These are phyloP conservation scores for Macropodus opercularis DNA, from an alignment of 2,797 vertebrate genomes.

Conservation along the genomic window DNA sequence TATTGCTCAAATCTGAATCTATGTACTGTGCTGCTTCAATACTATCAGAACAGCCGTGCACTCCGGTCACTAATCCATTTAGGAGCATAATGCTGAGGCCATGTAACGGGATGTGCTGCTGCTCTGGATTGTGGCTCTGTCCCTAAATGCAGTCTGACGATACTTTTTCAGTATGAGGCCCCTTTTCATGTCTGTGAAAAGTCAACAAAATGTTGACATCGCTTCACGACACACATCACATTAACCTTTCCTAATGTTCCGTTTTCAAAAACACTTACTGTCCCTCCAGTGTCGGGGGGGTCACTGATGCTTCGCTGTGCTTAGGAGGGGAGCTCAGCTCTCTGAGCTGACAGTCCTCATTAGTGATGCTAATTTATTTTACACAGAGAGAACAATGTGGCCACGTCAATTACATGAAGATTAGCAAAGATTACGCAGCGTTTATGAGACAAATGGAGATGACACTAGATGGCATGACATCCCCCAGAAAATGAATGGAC, in stretches of 20 bases:
- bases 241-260: constrained; percentile 73
- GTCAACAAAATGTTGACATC: constrained; percentile 57
- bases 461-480: constrained; percentile 39
- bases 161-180: constrained; percentile 42
- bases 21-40: constrained; percentile 49
- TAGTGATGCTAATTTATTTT: constrained; percentile 68
- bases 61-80: constrained; percentile 75
- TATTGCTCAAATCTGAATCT: constrained; percentile 24
- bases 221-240: constrained; percentile 72
- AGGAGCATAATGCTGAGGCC: constrained; percentile 65
- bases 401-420: constrained; percentile 63
- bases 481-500: constrained; percentile 39
- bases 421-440: constrained; percentile 62
- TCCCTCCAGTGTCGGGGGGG: constrained; percentile 57
- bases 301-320: constrained; percentile 53
- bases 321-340: constrained; percentile 25
- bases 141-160: constrained; percentile 33
- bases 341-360: constrained; percentile 67
- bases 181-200: constrained; percentile 64
- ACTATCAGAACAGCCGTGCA: constrained; percentile 64
- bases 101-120: constrained; percentile 71
- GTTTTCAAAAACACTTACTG: constrained; percentile 33
- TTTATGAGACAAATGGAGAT: constrained; percentile 51
- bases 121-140: constrained; percentile 56
- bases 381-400: constrained; percentile 60